A percentile compares a stretch with the other conserved stretches of the same genome.
Evolutionary conservation across 2,797 vertebrate genomes (phyloP).

Genomic region (Sebastes minor): DNA sequence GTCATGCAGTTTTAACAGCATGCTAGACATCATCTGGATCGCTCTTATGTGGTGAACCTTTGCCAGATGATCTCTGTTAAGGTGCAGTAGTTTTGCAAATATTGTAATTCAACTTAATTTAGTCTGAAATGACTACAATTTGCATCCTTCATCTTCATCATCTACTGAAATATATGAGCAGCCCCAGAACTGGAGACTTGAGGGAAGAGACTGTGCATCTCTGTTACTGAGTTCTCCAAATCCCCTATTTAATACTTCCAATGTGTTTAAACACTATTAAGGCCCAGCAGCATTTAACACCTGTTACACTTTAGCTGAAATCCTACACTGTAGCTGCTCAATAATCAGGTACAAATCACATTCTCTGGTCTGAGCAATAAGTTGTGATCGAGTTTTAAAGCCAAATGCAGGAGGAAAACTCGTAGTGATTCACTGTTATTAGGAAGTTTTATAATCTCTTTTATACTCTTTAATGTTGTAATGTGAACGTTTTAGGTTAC

Average conservation of each 20-base stretch:
- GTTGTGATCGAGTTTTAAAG: slow-evolving; percentile 30
- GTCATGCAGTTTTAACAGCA: neutral
- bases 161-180: neutral
- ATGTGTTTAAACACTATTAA: slow-evolving; percentile 26
- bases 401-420: neutral
- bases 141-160: neutral
- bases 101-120: neutral
- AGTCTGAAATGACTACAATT: neutral
- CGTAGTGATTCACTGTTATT: neutral
- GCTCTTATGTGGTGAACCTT: neutral
- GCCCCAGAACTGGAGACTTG: neutral
- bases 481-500: neutral
- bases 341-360: slow-evolving; percentile 37
- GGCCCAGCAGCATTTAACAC: neutral
- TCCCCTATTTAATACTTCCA: neutral
- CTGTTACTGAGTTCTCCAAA: neutral
- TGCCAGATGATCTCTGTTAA: neutral
- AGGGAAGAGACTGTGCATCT: neutral
- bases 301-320: neutral
- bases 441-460: neutral
- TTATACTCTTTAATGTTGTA: neutral
- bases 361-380: slow-evolving; percentile 36
- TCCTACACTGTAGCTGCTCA: neutral
- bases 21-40: neutral
- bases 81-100: neutral